Percentiles rank a stretch among this genome's conserved stretches.
These are phyloP conservation scores for Phymorhynchus buccinoides DNA, from an alignment of 1,140 invertebrate species.

Conservation along the genomic window DNA sequence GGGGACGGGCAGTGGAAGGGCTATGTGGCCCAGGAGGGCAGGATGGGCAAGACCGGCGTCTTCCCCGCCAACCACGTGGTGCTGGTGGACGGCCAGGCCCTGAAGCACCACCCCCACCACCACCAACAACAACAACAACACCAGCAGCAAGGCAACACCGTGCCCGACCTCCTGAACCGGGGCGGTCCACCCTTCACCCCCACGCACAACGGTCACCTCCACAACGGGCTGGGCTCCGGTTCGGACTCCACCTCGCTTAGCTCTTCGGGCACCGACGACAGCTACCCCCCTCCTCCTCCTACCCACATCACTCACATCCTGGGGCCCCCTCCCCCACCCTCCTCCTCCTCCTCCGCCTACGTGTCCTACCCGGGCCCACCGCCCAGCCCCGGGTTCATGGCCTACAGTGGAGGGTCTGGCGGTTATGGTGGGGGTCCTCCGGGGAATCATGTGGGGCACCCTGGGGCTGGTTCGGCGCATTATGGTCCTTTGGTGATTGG, in stretches of 20 bases:
- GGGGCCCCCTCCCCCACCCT: background rate
- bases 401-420: too few species aligned
- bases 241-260: conserved; percentile 47
- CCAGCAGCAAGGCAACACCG: conserved; percentile 33
- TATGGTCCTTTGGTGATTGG: background rate
- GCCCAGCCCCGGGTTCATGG: background rate
- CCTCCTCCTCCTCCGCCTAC: conserved; percentile 14
- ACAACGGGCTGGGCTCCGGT: conserved; percentile 44
- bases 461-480: background rate
- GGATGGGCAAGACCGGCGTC: conserved; percentile 70
- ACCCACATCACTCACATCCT: conserved; percentile 47
- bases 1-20: conserved; percentile 73
- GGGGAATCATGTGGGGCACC: background rate
- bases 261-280: conserved; percentile 59
- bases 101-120: background rate
- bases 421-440: background rate
- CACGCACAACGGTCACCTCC: conserved; percentile 39
- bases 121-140: background rate
- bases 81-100: conserved; percentile 67
- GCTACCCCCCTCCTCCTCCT: conserved; percentile 64
- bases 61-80: conserved; percentile 73
- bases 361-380: background rate
- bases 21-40: conserved; percentile 68
- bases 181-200: conserved; percentile 40
- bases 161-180: conserved; percentile 52